Percentiles rank a stretch among this genome's conserved stretches.
phyloP scores from a whole-genome alignment of 1,140 invertebrate genomes.

The Atta cephalotes region DNA sequence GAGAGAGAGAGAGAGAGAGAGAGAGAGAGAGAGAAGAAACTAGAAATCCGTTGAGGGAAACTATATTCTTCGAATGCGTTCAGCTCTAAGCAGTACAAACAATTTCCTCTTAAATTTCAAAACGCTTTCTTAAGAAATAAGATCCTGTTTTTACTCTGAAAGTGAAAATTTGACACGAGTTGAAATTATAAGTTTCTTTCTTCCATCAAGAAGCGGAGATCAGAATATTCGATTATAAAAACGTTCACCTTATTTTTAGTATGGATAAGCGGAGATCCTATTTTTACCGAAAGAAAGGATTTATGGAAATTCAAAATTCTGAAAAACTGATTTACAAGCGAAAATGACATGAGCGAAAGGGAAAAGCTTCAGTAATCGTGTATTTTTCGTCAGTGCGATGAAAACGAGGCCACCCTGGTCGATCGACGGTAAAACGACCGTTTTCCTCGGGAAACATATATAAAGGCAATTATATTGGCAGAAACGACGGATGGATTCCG shows the following conservation, averaged over 20 bases:
- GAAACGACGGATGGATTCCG: constrained; percentile 64
- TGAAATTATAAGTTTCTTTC: not conserved
- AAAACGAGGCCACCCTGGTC: constrained; percentile 26
- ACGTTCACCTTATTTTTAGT: not conserved
- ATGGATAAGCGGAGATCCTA: not conserved
- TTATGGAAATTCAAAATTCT: constrained; percentile 7
- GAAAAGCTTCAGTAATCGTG: constrained; percentile 8
- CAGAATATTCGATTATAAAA: constrained; percentile 24
- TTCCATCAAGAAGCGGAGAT: not conserved
- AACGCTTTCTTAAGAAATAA: not conserved
- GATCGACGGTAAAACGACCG: constrained; percentile 47
- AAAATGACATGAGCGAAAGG: not conserved
- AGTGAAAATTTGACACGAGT: not conserved
- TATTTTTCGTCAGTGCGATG: constrained; percentile 14
- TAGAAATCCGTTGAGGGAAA: not conserved
- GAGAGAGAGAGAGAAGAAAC: constrained; percentile 16
- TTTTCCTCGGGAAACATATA: constrained; percentile 47
- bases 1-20: not conserved
- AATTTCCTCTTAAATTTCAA: constrained; percentile 29
- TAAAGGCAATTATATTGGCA: constrained; percentile 63
- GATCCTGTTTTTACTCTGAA: not conserved
- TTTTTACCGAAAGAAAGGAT: not conserved
- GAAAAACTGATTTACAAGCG: constrained; percentile 24
- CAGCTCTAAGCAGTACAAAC: not conserved
- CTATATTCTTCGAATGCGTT: constrained; percentile 16